A percentile compares a stretch with the other conserved stretches of the same genome.
phyloP scores from a whole-genome alignment of 2,888 invertebrate species.

The Thalpophila matura region DNA sequence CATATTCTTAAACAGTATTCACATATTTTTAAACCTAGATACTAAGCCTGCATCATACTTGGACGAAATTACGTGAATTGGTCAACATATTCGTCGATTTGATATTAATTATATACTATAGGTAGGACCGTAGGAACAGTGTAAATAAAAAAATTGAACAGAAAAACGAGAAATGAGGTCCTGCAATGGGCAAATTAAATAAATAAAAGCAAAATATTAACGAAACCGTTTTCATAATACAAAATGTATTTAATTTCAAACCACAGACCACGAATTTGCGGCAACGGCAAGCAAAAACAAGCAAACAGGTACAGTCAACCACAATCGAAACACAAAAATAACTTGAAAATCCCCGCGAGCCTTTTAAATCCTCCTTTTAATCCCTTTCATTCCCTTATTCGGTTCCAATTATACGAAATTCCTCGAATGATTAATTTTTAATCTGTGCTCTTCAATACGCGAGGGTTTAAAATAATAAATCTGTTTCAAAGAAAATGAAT shows the following conservation, averaged over 20 bases:
- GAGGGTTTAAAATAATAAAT: constrained; percentile 46
- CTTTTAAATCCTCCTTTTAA: constrained; percentile 61
- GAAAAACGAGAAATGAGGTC: background rate
- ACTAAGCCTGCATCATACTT: too few species aligned
- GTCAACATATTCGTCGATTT: constrained; percentile 3
- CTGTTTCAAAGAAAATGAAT: constrained; percentile 38
- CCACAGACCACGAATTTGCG: constrained; percentile 41
- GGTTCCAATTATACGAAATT: constrained; percentile 70
- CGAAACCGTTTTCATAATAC: constrained; percentile 42
- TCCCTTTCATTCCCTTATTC: constrained; percentile 67
- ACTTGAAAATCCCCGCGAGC: constrained; percentile 55
- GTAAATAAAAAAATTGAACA: constrained; percentile 15
- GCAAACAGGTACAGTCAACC: constrained; percentile 27
- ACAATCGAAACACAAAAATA: constrained; percentile 60
- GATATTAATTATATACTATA: background rate
- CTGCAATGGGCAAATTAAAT: constrained; percentile 13
- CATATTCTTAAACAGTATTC: too few species aligned
- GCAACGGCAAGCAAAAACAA: constrained; percentile 25
- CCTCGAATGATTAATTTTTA: constrained; percentile 68
- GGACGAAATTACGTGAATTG: too few species aligned
- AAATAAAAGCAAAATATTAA: constrained; percentile 31
- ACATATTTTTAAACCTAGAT: too few species aligned
- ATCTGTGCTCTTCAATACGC: constrained; percentile 57
- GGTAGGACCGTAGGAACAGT: background rate
- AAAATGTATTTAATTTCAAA: constrained; percentile 41